Evolutionary conservation across 2,888 invertebrate species (phyloP), one percentile per base, ranked within the genome.

Genomic region (Phymatocera aterrima): DNA sequence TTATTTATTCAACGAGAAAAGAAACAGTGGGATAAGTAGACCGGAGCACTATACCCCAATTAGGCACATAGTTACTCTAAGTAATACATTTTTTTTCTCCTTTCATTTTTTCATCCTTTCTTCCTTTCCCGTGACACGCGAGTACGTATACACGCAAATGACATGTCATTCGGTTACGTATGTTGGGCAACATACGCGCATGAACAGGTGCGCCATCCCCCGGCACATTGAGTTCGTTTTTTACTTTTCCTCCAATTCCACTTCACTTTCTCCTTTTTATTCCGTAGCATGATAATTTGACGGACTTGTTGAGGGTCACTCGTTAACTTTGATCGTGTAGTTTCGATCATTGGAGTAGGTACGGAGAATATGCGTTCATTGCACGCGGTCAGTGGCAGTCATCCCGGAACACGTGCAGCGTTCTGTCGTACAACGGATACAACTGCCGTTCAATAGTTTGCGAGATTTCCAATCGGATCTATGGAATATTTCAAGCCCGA

Each of bases 31-130:
- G 72, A 34, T 34, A 72, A 72, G 48, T 72, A 51, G 72, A 72
- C 40, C 31, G 51, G 43, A 72, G 72, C 72, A 72, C 72, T 72
- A 72, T 72, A 72, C 51, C 51, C n/a, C 72, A 72, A 72, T 72
- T 72, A 51, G 72, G 34, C 51, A 34, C 51, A 51, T n/a, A 5
- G 31, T 72, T 72, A 72, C 48, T 72, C 72, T 72, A 51, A 48
- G 34, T 72, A 72, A 72, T 72, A 48, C 72, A 10, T 61, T 72
- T 51, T 51, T 51, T 51, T 12, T 51, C 4, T n/a, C n/a, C 4
- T 18, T 12, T 18, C 3, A 51, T 12, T 51, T n/a, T 51, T 12
- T n/a, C n/a, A 15, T 51, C 15, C 51, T n/a, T 18, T 12, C 51
- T 40, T 40, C 8, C 8, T 51, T 51, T 54, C n/a, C 28, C 46